phyloP scores from a whole-genome alignment of 2,113 vertebrate species.

The Pachyramphus minor region DNA sequence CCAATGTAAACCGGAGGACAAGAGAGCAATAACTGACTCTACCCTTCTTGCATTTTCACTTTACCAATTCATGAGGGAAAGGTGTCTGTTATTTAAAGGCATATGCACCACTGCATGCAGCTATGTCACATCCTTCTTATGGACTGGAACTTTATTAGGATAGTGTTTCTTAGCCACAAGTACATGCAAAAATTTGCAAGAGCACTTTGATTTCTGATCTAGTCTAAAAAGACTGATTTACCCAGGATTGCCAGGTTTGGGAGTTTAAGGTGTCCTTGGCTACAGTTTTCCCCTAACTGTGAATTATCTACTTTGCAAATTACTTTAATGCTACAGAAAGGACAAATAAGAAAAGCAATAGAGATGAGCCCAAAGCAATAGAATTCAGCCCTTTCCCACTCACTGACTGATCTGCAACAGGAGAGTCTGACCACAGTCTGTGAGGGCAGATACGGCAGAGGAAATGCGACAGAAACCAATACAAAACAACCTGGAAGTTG shows the following conservation, averaged over 20 bases:
- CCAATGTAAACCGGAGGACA: background rate
- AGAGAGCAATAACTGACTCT: background rate
- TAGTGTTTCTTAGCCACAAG: background rate
- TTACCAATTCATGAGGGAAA: background rate
- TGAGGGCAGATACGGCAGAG: background rate
- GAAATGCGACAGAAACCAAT: background rate
- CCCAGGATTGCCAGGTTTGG: background rate
- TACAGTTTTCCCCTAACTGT: background rate
- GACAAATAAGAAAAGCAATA: background rate
- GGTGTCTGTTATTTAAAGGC: background rate
- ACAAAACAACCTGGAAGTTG: background rate
- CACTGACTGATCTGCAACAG: background rate
- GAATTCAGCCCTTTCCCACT: background rate
- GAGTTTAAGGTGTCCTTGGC: background rate
- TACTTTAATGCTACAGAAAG: background rate
- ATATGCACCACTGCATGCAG: background rate
- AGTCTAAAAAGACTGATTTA: background rate
- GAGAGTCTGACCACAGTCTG: background rate
- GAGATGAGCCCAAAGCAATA: background rate
- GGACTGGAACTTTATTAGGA: background rate
- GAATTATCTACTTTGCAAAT: background rate
- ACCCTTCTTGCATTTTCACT: background rate
- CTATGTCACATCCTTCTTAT: background rate
- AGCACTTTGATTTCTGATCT: background rate
- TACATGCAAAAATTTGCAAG: background rate